Evolutionary conservation across 2,888 invertebrate species (phyloP).

Genomic region (Archips crataeganus): DNA sequence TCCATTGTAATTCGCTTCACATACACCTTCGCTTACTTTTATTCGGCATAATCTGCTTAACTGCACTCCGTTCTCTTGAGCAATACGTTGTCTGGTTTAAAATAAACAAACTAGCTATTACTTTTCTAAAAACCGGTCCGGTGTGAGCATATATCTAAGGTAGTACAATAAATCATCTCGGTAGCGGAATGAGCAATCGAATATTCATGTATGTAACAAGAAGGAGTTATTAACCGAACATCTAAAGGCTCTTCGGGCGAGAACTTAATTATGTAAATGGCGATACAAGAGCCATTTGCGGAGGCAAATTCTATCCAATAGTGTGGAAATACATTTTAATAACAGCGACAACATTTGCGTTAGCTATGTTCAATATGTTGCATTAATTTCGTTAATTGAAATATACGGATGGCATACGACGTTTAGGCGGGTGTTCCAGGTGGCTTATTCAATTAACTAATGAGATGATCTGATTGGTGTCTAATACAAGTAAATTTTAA

Average conservation of each 20-base stretch:
- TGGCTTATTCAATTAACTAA: slow-evolving; percentile 20
- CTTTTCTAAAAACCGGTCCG: slow-evolving; percentile 36
- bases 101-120: slow-evolving; percentile 40
- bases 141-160: slow-evolving; percentile 44
- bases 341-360: slow-evolving; percentile 38
- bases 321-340: slow-evolving; percentile 42
- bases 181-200: slow-evolving; percentile 62
- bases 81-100: slow-evolving; percentile 27
- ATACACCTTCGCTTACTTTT: slow-evolving; percentile 20
- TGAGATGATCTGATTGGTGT: slow-evolving; percentile 7
- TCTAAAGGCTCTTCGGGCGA: slow-evolving; percentile 59
- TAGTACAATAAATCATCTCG: slow-evolving; percentile 56
- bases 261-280: slow-evolving; percentile 71
- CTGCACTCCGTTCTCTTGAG: slow-evolving; percentile 11
- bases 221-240: slow-evolving; percentile 60
- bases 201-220: slow-evolving; percentile 69
- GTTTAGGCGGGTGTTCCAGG: not conserved
- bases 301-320: slow-evolving; percentile 43
- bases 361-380: slow-evolving; percentile 26
- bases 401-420: slow-evolving; percentile 25
- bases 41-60: slow-evolving; percentile 4
- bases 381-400: slow-evolving; percentile 30
- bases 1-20: slow-evolving; percentile 34
- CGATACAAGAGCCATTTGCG: slow-evolving; percentile 53
- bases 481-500: not conserved